Evolutionary conservation across 2,113 vertebrate species (phyloP).

Genomic region (Indicator maculatus): DNA sequence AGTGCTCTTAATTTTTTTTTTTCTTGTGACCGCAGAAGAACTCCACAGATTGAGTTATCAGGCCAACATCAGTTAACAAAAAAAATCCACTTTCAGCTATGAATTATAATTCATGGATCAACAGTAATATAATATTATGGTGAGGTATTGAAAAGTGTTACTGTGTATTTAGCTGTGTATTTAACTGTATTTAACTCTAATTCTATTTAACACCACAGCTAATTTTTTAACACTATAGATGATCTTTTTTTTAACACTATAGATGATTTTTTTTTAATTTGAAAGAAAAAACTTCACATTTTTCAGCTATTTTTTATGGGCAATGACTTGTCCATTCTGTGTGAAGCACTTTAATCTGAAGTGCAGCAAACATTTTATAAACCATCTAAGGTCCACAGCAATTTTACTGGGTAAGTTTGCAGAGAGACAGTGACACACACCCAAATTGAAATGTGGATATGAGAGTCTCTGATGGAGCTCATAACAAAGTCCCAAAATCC

Average conservation of each 20-base stretch:
- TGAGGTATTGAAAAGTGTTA: not conserved
- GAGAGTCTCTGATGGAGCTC: not conserved
- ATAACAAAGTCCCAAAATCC: not conserved
- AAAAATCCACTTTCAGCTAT: not conserved
- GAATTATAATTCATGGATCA: not conserved
- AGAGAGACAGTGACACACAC: not conserved
- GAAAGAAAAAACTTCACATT: not conserved
- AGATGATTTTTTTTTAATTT: not conserved
- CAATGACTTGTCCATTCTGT: not conserved
- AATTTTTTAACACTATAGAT: too few relatives aligned
- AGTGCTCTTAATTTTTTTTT: not conserved
- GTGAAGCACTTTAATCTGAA: not conserved
- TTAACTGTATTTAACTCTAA: too few relatives aligned
- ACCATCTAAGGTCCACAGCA: not conserved
- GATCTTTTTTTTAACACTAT: too few relatives aligned
- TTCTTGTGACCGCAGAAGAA: not conserved
- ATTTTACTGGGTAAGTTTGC: not conserved
- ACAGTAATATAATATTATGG: not conserved
- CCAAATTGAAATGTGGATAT: not conserved
- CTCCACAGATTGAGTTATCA: not conserved
- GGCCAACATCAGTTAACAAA: not conserved
- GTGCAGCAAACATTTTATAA: not conserved
- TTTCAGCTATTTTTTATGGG: not conserved
- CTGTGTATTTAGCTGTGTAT: not conserved
- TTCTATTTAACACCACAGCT: too few relatives aligned